Evolutionary conservation across 35 echinoderm and acorn worm species (phyloP).

Genomic region (Chiridota heheva): DNA sequence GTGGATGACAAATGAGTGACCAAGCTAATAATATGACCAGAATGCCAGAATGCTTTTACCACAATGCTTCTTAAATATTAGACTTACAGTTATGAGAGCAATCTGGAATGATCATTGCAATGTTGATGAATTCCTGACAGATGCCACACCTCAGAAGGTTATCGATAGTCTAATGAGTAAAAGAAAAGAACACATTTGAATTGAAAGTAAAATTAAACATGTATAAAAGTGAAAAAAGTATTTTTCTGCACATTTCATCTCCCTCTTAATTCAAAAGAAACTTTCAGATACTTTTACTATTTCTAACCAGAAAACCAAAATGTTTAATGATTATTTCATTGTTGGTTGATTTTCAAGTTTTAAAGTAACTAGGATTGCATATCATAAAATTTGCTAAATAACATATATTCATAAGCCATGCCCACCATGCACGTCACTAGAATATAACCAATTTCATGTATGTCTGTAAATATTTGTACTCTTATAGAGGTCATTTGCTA

Average conservation of each 20-base stretch:
- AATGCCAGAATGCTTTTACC: not conserved
- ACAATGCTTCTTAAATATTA: not conserved
- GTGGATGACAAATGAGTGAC: not conserved
- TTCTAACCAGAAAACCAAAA: not conserved
- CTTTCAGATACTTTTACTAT: not conserved
- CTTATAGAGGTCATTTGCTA: too few relatives aligned
- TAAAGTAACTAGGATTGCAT: too few relatives aligned
- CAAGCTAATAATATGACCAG: not conserved
- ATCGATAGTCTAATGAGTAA: constrained; percentile 61
- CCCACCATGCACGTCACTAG: too few relatives aligned
- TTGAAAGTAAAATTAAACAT: not conserved
- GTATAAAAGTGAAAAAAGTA: not conserved
- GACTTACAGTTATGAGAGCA: constrained; percentile 99
- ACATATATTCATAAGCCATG: too few relatives aligned
- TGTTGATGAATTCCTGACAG: constrained; percentile 83
- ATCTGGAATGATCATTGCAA: constrained; percentile 88
- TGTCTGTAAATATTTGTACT: too few relatives aligned
- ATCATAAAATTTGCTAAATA: too few relatives aligned
- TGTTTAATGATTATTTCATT: too few relatives aligned
- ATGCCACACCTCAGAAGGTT: constrained; percentile 84
- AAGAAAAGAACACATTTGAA: constrained; percentile 1
- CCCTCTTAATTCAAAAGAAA: not conserved
- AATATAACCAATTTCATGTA: too few relatives aligned
- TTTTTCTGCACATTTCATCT: not conserved
- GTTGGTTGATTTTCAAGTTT: too few relatives aligned